Evolutionary conservation across 2,888 invertebrate species (phyloP), one percentile per base, ranked within the genome.

Genomic region (Meiosimyza decipiens): DNA sequence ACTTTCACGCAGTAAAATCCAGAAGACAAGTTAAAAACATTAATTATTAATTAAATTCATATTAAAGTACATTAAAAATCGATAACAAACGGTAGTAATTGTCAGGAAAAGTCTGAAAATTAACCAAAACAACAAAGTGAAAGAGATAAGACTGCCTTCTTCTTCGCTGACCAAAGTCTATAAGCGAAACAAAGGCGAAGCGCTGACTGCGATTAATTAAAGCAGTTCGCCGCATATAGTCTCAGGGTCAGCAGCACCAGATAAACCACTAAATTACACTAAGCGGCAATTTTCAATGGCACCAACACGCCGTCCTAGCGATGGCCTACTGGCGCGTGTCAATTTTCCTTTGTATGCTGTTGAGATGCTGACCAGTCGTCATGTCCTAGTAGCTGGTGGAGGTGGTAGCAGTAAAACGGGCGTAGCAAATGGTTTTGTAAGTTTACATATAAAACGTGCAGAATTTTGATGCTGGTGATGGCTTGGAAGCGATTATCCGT

Each of bases 321-420:
- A 93, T 85, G 93, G 94, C 79, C 90, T 95, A 79, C 87, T 95
- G 84, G 95, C 96, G 76, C 91, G 94, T 82, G 95, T 97, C 64
- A 96, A 96, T 90, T 96, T 97, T 89, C 98, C 98, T 6, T 90
- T 97, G 74, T 98, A 97, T 86, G 93, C 95, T 3, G 90, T 98
- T 50, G 94, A 95, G 88, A 94, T 95, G 89, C 89, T 98, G 74
- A 95, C 95, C 49, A 95, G 95, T 87, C 91, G 96, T 79, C 97
- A 98, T 89, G 93, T 99, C 81, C 89, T 99, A 75, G 96, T 99
- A 64, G 98, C 96, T 76, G 99, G 99, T 71, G 99, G 99, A 71
- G 99, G 99, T 74, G 99, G 99, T 72, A 94, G 96, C 52, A 94
- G 98, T 16, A 98, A 97, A 87, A 98, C 98, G 62, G 99, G 99